Evolutionary conservation across 2,113 vertebrate species (phyloP).

Genomic region (Chloropsis cyanopogon): DNA sequence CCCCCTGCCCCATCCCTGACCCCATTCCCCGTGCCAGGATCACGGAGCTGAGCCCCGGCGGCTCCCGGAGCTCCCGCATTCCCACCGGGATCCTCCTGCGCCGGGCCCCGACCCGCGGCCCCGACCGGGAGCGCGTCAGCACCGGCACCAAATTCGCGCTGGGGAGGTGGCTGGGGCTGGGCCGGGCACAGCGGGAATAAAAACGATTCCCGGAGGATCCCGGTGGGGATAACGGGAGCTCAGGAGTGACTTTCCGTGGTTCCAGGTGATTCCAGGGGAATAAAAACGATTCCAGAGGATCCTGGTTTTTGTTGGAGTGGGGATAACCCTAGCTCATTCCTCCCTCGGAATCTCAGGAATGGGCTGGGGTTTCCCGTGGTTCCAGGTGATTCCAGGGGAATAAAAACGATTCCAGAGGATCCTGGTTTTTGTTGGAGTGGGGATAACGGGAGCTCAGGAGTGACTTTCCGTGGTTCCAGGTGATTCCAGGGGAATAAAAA

Average conservation of each 20-base stretch:
- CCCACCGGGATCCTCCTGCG: neutral
- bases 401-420: too few species aligned
- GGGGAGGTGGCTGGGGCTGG: neutral
- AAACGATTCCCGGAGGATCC: too few species aligned
- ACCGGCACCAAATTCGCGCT: neutral
- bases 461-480: fast-evolving
- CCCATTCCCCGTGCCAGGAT: neutral
- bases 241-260: fast-evolving
- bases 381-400: too few species aligned
- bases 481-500: neutral
- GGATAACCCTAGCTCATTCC: too few species aligned
- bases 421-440: too few species aligned
- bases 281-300: too few species aligned
- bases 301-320: too few species aligned
- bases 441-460: fast-evolving
- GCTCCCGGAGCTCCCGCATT: neutral
- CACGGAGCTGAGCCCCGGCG: neutral
- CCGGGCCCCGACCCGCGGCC: neutral
- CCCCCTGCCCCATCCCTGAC: fast-evolving
- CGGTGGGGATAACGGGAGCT: fast-evolving
- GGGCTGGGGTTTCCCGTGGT: too few species aligned
- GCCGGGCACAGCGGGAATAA: too few species aligned
- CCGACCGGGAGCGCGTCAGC: neutral
- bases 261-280: neutral
- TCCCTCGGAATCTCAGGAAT: too few species aligned